Evolutionary conservation across 2,113 vertebrate genomes (phyloP).

Genomic region (Ageneiosus marmoratus): DNA sequence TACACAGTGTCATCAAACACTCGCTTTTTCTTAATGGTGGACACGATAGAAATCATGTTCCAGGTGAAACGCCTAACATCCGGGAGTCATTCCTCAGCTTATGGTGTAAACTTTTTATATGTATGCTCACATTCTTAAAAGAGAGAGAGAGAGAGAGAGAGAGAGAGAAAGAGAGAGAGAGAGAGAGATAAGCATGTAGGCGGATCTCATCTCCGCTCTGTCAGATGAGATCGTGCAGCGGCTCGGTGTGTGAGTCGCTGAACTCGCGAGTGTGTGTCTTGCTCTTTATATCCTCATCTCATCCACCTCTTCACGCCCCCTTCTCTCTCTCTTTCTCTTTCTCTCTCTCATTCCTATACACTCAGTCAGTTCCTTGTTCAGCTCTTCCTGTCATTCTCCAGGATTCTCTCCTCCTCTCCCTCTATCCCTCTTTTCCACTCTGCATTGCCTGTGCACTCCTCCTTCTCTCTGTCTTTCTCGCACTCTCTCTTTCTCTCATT

Average conservation of each 20-base stretch:
- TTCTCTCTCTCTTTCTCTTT: conserved; percentile 13
- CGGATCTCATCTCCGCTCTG: neutral
- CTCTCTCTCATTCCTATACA: conserved; percentile 49
- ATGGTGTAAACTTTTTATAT: neutral
- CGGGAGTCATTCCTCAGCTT: neutral
- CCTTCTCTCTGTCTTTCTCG: neutral
- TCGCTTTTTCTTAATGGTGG: neutral
- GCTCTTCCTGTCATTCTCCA: conserved; percentile 35
- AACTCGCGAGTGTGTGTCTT: conserved; percentile 13
- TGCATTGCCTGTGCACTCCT: conserved; percentile 37
- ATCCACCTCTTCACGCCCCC: neutral
- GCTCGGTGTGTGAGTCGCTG: conserved; percentile 25
- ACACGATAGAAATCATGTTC: neutral
- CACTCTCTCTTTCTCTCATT: conserved; percentile 22
- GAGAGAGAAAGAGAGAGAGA: conserved; percentile 19
- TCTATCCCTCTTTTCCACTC: conserved; percentile 38
- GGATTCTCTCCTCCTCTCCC: conserved; percentile 28
- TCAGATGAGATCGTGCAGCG: conserved; percentile 28
- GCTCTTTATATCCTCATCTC: conserved; percentile 53
- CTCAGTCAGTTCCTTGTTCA: conserved; percentile 31
- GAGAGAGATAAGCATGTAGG: neutral
- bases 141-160: conserved; percentile 1
- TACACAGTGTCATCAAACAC: neutral
- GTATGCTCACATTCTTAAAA: neutral
- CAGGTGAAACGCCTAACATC: neutral